Percentiles rank a stretch among this genome's conserved stretches.
These are phyloP conservation scores for Phoenicopterus ruber DNA, from an alignment of 2,113 vertebrate genomes.

Conservation along the genomic window DNA sequence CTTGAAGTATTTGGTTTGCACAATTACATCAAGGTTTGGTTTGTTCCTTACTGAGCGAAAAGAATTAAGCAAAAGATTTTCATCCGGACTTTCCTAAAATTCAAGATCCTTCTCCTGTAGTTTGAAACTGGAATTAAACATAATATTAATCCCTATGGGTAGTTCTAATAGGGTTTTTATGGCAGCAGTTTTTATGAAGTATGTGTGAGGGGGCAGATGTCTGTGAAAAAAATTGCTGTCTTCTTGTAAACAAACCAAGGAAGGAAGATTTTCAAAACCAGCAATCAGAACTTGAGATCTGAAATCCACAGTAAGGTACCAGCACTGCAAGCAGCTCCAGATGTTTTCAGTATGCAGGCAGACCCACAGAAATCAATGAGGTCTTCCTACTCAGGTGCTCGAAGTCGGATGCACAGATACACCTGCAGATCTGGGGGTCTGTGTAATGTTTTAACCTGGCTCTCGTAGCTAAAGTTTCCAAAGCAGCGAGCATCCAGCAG, in stretches of 20 bases:
- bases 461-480: neutral
- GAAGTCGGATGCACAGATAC: neutral
- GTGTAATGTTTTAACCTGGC: neutral
- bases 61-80: neutral
- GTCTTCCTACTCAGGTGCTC: neutral
- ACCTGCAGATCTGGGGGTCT: neutral
- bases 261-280: neutral
- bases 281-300: neutral
- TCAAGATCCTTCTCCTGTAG: neutral
- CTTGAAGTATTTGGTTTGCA: neutral
- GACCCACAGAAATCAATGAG: neutral
- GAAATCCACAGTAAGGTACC: neutral
- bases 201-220: neutral
- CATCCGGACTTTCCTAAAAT: neutral
- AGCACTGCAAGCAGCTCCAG: neutral
- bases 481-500: neutral
- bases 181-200: neutral
- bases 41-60: neutral
- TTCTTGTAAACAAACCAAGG: neutral
- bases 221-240: neutral
- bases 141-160: neutral
- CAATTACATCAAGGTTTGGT: neutral
- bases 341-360: neutral
- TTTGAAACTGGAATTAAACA: neutral
- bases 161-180: neutral